Conservation (phyloP, 2,113 vertebrate genomes). For the Cettia cetti region DNA sequence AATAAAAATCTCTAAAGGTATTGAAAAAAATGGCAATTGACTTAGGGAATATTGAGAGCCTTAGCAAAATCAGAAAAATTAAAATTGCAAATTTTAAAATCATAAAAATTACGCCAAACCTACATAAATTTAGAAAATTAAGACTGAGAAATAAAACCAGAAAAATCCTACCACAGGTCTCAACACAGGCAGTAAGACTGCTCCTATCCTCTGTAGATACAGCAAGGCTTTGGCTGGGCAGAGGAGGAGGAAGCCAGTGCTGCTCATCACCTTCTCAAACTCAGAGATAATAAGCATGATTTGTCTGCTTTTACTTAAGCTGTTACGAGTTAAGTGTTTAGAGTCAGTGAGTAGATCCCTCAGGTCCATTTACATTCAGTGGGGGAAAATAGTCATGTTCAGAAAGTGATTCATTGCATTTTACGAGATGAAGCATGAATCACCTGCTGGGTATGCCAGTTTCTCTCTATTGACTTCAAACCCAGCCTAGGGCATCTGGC, state of each 20-base stretch:
- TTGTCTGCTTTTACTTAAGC: not conserved
- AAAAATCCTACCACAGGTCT: not conserved
- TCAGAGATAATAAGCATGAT: not conserved
- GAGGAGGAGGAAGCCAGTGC: not conserved
- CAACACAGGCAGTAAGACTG: not conserved
- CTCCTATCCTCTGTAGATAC: not conserved
- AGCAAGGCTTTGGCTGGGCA: not conserved
- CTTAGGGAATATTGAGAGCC: not conserved
- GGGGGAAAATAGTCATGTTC: not conserved
- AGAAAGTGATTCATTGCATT: not conserved
- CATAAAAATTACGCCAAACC: not conserved
- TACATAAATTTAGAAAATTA: not conserved
- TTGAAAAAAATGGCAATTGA: not conserved
- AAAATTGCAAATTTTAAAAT: not conserved
- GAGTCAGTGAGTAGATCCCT: not conserved
- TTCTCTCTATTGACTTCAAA: not conserved
- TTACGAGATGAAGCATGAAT: not conserved
- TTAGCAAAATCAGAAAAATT: not conserved
- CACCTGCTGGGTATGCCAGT: not conserved
- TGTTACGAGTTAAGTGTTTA: not conserved
- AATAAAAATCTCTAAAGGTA: not conserved
- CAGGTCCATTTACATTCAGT: not conserved
- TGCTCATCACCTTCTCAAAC: not conserved
- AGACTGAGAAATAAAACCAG: not conserved
- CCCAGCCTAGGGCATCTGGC: not conserved